Evolutionary conservation across 1,140 invertebrate species (phyloP), one percentile per base, ranked within the genome.

Genomic region (Drosophila seguyi): DNA sequence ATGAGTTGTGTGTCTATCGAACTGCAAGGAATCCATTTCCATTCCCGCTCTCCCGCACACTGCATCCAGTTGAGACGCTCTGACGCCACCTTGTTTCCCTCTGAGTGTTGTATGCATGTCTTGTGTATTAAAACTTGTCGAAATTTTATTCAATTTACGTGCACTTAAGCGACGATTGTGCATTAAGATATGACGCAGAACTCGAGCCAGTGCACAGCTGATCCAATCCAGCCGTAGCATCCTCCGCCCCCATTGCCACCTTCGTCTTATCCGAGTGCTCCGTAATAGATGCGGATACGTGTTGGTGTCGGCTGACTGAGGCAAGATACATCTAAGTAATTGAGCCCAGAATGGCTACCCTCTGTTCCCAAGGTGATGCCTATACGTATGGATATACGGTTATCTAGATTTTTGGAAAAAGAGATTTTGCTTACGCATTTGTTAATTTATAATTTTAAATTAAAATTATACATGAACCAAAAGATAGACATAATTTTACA

Each of bases 71-170:
- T 50, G 27, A 18, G 27, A 18, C 6, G 36, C 29, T 11, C 18
- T 16, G 34, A 10, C 22, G 27, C 36, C 68, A 72, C 66, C 62
- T 66, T 60, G 52, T 45, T 55, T 58, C 36, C 22, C 44, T 53
- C 29, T 14, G 36, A 48, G 58, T 78, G 68, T 63, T 75, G 68
- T 72, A 65, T 85, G 78, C 82, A 71, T 77, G 79, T 79, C 79
- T 76, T 74, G 79, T 83, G 84, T 83, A 88, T 88, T 88, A 88
- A 90, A 88, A 85, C 85, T 90, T 88, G 85, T 88, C 85, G 74
- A 90, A 88, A 90, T 85, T 90, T 79, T 90, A 88, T 88, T 88
- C 85, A 88, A 88, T 88, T 88, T 88, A 88, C 74, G 81, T 90
- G 85, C 85, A 88, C 85, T 88, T 90, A 88, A 79, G 84, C 85